Evolutionary conservation across 2,113 vertebrate genomes (phyloP).

Genomic region (Cololabis saira): DNA sequence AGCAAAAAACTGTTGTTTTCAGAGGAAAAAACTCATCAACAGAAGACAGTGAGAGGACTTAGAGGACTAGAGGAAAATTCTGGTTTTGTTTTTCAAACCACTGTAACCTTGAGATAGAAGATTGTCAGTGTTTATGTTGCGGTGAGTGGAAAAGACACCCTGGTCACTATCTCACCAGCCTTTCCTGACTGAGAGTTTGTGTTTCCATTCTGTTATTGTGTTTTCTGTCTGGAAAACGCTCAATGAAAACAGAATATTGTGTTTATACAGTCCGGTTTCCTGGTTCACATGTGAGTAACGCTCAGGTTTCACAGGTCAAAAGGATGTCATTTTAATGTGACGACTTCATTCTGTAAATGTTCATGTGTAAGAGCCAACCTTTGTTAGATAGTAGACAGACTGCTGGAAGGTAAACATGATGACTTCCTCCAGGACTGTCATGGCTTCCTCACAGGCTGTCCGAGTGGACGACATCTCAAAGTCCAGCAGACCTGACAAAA

Average conservation of each 20-base stretch:
- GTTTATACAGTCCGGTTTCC: constrained; percentile 62
- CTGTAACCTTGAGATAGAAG: constrained; percentile 33
- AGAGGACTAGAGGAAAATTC: neutral
- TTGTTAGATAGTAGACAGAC: constrained; percentile 85
- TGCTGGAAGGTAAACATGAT: constrained; percentile 88
- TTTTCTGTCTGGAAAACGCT: constrained; percentile 56
- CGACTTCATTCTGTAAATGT: neutral
- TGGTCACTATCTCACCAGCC: constrained; percentile 46
- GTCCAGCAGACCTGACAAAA: constrained; percentile 60
- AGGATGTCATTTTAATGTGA: neutral
- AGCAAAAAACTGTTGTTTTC: neutral
- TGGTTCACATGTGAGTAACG: constrained; percentile 48
- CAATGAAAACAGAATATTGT: constrained; percentile 58
- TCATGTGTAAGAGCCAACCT: constrained; percentile 67
- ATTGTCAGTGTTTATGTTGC: constrained; percentile 54
- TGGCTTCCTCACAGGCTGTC: constrained; percentile 81
- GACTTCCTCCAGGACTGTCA: constrained; percentile 85
- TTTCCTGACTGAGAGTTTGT: constrained; percentile 44
- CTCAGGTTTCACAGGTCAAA: constrained; percentile 14
- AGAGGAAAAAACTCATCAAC: neutral
- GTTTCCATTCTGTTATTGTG: constrained; percentile 61
- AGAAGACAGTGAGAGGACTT: too few relatives aligned
- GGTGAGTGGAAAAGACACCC: constrained; percentile 40
- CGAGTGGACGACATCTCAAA: constrained; percentile 74
- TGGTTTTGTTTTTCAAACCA: constrained; percentile 6